phyloP scores from a whole-genome alignment of 2,797 vertebrate species.

The Pangasius macronema region DNA sequence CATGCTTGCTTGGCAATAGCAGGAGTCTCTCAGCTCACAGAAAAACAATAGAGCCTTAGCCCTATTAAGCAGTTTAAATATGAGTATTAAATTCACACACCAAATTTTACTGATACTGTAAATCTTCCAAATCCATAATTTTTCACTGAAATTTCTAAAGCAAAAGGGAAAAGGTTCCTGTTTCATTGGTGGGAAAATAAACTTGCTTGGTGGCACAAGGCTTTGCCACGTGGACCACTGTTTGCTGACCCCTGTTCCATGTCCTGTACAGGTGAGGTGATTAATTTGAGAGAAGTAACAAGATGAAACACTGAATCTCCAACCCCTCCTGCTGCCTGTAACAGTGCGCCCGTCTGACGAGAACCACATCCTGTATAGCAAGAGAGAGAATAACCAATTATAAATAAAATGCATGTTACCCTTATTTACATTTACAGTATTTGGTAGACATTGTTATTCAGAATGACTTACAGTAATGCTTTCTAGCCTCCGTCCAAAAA shows the following conservation, averaged over 20 bases:
- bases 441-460: not conserved
- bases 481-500: not conserved
- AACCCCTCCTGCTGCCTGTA: slow-evolving; percentile 65
- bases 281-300: slow-evolving; percentile 54
- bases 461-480: not conserved
- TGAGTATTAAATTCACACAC: not conserved
- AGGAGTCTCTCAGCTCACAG: not conserved
- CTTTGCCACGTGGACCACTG: not conserved
- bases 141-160: not conserved
- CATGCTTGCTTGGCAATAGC: slow-evolving; percentile 1
- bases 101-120: not conserved
- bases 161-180: not conserved
- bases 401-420: not conserved
- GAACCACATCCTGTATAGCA: slow-evolving; percentile 47
- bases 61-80: not conserved
- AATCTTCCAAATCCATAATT: not conserved
- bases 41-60: not conserved
- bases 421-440: not conserved
- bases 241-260: not conserved
- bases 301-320: slow-evolving; percentile 59
- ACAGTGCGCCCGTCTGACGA: slow-evolving; percentile 54
- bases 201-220: not conserved
- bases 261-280: slow-evolving; percentile 1
- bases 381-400: not conserved
- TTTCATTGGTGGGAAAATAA: not conserved